Conservation (phyloP, 2,888 invertebrate genomes). For the Actias luna region DNA sequence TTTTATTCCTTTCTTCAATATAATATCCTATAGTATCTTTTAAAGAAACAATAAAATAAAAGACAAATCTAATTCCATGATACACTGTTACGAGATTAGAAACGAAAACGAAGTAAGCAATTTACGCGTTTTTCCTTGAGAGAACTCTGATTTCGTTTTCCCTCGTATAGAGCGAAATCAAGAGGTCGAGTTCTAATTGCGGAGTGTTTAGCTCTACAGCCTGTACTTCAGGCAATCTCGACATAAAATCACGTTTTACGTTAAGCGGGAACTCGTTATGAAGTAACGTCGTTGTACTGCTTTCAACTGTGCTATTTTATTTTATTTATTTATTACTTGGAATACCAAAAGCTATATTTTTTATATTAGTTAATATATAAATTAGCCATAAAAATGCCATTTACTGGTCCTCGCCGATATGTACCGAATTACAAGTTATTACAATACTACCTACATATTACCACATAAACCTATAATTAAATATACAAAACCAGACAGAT, state of each 20-base stretch:
- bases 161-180: not conserved
- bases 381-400: too few species aligned
- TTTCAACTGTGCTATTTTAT: not conserved
- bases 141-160: not conserved
- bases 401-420: too few species aligned
- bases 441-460: too few species aligned
- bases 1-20: too few species aligned
- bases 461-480: too few species aligned
- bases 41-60: not conserved
- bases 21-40: not conserved
- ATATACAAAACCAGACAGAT: too few species aligned
- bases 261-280: not conserved
- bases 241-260: not conserved
- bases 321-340: too few species aligned
- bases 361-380: too few species aligned
- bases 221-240: not conserved
- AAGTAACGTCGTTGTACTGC: not conserved
- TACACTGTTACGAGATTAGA: not conserved
- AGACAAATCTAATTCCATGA: not conserved
- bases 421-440: too few species aligned
- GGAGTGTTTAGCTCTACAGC: not conserved
- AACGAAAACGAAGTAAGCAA: constrained; percentile 1
- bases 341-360: too few species aligned
- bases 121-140: constrained; percentile 6
- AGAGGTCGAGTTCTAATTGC: constrained; percentile 6